Conservation (phyloP, 1,140 invertebrate species). For the Heliconius congener region DNA sequence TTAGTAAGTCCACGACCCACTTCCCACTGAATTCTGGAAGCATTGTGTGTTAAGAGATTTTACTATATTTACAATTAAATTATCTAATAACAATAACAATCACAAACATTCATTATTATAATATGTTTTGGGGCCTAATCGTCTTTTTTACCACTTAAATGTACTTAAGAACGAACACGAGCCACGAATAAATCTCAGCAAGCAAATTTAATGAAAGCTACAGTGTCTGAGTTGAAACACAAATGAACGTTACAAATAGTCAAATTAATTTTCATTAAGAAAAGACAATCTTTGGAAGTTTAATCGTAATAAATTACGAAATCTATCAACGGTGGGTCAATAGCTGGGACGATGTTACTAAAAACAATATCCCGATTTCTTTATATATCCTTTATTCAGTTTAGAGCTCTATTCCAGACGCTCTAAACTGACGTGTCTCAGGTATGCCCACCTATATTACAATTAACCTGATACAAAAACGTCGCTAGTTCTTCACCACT, state of each 20-base stretch:
- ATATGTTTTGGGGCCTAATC: neutral
- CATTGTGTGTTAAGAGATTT: neutral
- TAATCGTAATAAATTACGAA: neutral
- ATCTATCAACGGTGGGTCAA: neutral
- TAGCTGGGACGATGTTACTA: neutral
- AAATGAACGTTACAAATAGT: neutral
- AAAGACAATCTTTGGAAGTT: neutral
- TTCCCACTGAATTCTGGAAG: too few species aligned
- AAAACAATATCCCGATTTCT: neutral
- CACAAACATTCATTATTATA: neutral
- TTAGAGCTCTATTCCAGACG: constrained; percentile 30
- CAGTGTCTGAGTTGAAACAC: neutral
- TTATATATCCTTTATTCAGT: constrained; percentile 18
- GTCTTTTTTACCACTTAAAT: neutral
- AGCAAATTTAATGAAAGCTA: neutral
- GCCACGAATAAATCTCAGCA: neutral
- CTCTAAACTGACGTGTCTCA: constrained; percentile 47
- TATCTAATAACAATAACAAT: neutral
- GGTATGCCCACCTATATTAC: constrained; percentile 51
- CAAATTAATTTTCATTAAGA: neutral
- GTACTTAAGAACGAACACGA: neutral
- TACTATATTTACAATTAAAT: neutral
- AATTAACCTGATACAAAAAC: constrained; percentile 85
- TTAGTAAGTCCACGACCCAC: neutral
- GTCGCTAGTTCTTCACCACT: constrained; percentile 84